These are phyloP conservation scores for Cochlearius cochlearius DNA, from an alignment of 2,113 vertebrate genomes.

Conservation along the genomic window DNA sequence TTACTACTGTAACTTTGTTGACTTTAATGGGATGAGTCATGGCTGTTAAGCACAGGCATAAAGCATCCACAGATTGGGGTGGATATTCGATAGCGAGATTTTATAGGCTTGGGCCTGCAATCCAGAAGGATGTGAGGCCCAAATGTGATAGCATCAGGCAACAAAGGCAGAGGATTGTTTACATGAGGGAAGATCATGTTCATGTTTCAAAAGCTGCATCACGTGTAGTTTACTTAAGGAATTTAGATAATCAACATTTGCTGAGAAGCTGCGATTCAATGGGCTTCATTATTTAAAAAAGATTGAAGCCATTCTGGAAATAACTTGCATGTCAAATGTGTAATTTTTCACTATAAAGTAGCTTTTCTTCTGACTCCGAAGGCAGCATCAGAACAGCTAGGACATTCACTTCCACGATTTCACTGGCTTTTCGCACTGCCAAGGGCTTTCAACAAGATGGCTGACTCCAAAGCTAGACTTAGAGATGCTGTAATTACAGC, in stretches of 20 bases:
- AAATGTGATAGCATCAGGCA: conserved; percentile 39
- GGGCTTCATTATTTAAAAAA: conserved; percentile 50
- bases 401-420: conserved; percentile 44
- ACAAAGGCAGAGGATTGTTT: conserved; percentile 58
- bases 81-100: conserved; percentile 51
- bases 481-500: conserved; percentile 51
- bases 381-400: conserved; percentile 25
- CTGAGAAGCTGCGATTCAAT: conserved; percentile 40
- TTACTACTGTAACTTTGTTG: conserved; percentile 63
- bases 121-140: neutral
- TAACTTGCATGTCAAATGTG: conserved; percentile 37
- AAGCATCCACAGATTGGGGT: conserved; percentile 46
- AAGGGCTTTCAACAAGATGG: conserved; percentile 63
- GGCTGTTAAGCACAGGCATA: conserved; percentile 52
- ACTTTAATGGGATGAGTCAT: conserved; percentile 62
- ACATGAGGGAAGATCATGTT: conserved; percentile 38
- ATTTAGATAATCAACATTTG: conserved; percentile 55
- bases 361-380: conserved; percentile 26
- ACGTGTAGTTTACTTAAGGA: conserved; percentile 56
- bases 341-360: conserved; percentile 53
- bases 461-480: conserved; percentile 36
- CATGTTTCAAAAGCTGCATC: conserved; percentile 51
- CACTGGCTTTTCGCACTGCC: conserved; percentile 1
- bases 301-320: conserved; percentile 28
- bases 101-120: conserved; percentile 30